These are phyloP conservation scores for Gymnodraco acuticeps DNA, from an alignment of 2,797 vertebrate species.

Conservation along the genomic window DNA sequence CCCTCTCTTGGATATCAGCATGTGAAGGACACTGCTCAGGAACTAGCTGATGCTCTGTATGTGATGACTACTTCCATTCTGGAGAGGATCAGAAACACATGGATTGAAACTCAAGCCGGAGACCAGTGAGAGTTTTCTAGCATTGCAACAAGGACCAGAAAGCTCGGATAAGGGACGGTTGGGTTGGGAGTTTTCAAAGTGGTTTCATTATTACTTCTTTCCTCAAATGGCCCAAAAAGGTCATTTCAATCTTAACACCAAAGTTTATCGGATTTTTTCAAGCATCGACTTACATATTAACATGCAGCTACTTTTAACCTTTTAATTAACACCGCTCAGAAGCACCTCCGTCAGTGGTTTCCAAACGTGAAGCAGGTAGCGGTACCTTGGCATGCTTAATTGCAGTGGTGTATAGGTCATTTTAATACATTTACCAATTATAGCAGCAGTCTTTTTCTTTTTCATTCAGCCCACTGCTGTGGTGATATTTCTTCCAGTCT, in stretches of 20 bases:
- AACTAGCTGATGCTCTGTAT: too few species aligned
- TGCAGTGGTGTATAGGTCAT: conserved; percentile 77
- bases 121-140: too few species aligned
- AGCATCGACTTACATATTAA: conserved; percentile 67
- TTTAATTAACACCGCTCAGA: conserved; percentile 76
- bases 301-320: conserved; percentile 71
- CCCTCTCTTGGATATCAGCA: too few species aligned
- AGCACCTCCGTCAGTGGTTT: conserved; percentile 48
- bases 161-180: background rate
- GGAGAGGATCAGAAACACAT: too few species aligned
- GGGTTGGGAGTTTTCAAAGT: background rate
- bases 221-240: conserved; percentile 43
- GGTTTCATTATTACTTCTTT: conserved; percentile 31
- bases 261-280: conserved; percentile 68
- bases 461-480: conserved; percentile 70
- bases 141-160: conserved; percentile 21
- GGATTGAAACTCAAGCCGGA: too few species aligned
- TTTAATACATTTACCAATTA: conserved; percentile 85
- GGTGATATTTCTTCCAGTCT: conserved; percentile 69
- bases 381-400: conserved; percentile 67
- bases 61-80: too few species aligned
- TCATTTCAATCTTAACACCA: conserved; percentile 69
- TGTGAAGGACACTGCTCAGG: too few species aligned
- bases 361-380: conserved; percentile 25
- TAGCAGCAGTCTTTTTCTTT: conserved; percentile 71